phyloP scores from a whole-genome alignment of 2,797 vertebrate genomes.

The Vireo griseus region DNA sequence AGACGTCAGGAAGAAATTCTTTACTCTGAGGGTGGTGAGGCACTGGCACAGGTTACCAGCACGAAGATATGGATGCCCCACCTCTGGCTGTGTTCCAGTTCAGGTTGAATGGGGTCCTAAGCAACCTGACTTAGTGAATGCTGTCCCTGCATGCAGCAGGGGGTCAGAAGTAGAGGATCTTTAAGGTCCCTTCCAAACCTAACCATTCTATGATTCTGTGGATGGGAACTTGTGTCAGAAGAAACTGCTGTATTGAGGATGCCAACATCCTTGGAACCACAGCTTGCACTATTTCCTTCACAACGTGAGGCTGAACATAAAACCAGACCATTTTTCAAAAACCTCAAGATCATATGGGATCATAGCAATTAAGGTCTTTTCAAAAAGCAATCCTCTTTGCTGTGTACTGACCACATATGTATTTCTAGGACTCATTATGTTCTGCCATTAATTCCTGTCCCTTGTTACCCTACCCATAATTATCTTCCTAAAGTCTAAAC shows the following conservation, averaged over 20 bases:
- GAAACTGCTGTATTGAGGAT: background rate
- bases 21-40: background rate
- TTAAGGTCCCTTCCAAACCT: background rate
- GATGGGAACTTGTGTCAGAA: background rate
- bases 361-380: background rate
- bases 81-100: too few relatives aligned
- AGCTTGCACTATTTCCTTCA: background rate
- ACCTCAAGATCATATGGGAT: background rate
- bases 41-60: background rate
- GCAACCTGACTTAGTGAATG: background rate
- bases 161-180: background rate
- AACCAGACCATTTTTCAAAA: background rate
- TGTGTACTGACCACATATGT: background rate
- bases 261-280: background rate
- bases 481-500: background rate
- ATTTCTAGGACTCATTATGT: background rate
- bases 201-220: background rate
- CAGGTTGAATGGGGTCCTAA: background rate
- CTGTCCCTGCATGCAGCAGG: background rate
- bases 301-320: background rate
- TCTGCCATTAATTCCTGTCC: background rate
- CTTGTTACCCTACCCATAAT: background rate
- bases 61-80: background rate
- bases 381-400: background rate
- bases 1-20: background rate